Evolutionary conservation across 2,113 vertebrate genomes (phyloP).

Genomic region (Osmerus mordax): DNA sequence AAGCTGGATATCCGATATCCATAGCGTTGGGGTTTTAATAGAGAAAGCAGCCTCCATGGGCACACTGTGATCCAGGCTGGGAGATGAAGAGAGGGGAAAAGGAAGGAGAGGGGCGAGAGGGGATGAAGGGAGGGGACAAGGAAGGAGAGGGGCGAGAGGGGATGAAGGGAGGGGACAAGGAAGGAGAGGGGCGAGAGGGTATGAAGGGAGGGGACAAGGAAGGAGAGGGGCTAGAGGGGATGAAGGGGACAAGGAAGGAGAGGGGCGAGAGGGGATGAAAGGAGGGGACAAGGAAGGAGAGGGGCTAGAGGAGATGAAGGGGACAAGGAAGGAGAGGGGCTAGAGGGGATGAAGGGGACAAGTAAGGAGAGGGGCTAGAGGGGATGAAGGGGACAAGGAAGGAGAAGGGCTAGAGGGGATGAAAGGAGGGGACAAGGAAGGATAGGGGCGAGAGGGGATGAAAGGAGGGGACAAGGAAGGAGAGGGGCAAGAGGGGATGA

Average conservation of each 20-base stretch:
- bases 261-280: background rate
- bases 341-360: too few species aligned
- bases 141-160: conserved; percentile 25
- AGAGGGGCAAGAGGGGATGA: too few species aligned
- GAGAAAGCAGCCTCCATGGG: conserved; percentile 22
- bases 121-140: conserved; percentile 5
- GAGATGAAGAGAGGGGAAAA: background rate
- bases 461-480: too few species aligned
- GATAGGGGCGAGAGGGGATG: background rate
- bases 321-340: too few species aligned
- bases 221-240: background rate
- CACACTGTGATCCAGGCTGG: background rate
- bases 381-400: too few species aligned
- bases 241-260: too few species aligned
- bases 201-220: background rate
- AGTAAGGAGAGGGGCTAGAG: too few species aligned
- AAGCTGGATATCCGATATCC: background rate
- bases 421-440: too few species aligned
- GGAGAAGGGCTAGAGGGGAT: background rate
- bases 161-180: too few species aligned
- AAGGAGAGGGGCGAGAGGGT: background rate
- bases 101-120: background rate
- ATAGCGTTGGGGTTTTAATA: background rate
- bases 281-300: too few species aligned
- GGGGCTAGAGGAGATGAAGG: too few species aligned